Percentiles rank a stretch among this genome's conserved stretches.
These are phyloP conservation scores for Trematocara marginatum DNA, from an alignment of 2,113 vertebrate species.

Conservation along the genomic window DNA sequence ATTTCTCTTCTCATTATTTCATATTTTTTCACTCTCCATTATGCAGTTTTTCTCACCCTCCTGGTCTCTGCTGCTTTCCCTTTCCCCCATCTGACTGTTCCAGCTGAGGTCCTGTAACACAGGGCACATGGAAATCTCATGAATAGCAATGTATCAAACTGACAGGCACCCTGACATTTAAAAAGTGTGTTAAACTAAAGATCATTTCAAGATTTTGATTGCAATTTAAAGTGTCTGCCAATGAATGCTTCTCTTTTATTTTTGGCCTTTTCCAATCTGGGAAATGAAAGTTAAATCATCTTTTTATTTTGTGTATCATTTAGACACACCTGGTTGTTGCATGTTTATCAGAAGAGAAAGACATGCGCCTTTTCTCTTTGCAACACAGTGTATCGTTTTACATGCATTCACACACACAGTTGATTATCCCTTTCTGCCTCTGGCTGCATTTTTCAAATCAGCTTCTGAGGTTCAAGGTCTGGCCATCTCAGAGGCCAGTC, in stretches of 20 bases:
- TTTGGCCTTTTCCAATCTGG: neutral
- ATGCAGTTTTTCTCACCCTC: neutral
- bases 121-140: conserved; percentile 65
- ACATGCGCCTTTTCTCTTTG: neutral
- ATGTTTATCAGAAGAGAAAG: neutral
- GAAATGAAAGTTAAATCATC: neutral
- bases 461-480: conserved; percentile 17
- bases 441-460: neutral
- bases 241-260: neutral
- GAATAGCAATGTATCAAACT: conserved; percentile 68
- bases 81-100: conserved; percentile 17
- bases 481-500: neutral
- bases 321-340: neutral
- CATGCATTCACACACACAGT: neutral
- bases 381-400: neutral
- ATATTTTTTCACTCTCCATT: neutral
- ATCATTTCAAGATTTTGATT: conserved; percentile 41
- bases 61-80: neutral
- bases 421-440: neutral
- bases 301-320: neutral
- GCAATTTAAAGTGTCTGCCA: neutral
- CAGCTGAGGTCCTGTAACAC: conserved; percentile 51
- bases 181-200: conserved; percentile 27
- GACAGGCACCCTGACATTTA: conserved; percentile 40
- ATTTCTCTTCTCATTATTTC: conserved; percentile 45